Evolutionary conservation across 2,888 invertebrate genomes (phyloP), one percentile per base, ranked within the genome.

Genomic region (Cataglyphis altisquamis): DNA sequence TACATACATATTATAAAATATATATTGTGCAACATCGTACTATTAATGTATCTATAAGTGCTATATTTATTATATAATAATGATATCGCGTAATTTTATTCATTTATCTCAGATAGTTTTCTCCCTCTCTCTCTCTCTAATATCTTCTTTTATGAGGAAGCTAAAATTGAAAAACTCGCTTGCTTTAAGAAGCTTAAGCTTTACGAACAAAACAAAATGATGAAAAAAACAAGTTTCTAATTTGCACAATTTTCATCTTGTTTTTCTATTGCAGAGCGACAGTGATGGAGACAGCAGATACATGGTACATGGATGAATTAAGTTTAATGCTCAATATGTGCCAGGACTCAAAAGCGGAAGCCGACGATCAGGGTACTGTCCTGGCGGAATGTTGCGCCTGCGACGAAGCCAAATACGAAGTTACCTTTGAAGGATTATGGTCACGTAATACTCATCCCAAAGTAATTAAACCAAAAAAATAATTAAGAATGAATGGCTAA

Each of bases 401-500:
- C 94, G 98, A 99, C 93, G 98, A 99, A 93, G 99, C 99, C 83
- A 98, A 98, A 94, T 99, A 99, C 95, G 97, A 97, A 95, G 98
- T 98, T 92, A 95, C 95, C 94, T 99, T 98, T 94, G 97, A 99
- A 95, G 99, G 99, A 0, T 96, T 98, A 78, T 99, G 99, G 99
- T 99, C 99, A 0, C 96, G 98, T 90, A 97, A 97, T 92, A 99
- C 99, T 0, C 99, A 99, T 95, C 99, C 99, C 0, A 99, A 98
- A 95, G 94, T 93, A 52, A 52, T 52, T 52, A 52, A n/a, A n/a
- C 18, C 48, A 29, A 18, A 41, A 29, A 67, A 67, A 18, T 45
- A 67, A n/a, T 29, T 67, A 67, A 45, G 25, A 55, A 25, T 12
- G 29, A 68, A 48, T 48, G 18, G 2, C 21, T 57, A 57, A 21